phyloP scores from a whole-genome alignment of 2,888 invertebrate genomes.

The Watsonalla binaria region DNA sequence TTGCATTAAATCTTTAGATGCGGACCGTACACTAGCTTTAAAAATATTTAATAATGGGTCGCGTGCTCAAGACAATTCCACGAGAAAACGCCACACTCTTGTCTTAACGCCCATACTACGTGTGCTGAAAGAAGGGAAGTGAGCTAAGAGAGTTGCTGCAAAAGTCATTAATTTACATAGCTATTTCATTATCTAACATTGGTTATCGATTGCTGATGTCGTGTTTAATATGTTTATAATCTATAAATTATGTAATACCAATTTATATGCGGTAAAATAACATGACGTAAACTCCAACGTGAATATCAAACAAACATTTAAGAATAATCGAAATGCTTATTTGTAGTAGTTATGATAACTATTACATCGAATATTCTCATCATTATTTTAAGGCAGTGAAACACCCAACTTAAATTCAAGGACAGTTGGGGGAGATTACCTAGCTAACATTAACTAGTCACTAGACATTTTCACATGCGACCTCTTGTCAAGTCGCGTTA shows the following conservation, averaged over 20 bases:
- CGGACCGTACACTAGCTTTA: too few relatives aligned
- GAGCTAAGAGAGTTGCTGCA: constrained; percentile 42
- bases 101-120: too few relatives aligned
- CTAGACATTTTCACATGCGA: constrained; percentile 74
- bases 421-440: constrained; percentile 77
- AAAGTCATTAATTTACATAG: constrained; percentile 29
- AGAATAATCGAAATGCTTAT: constrained; percentile 62
- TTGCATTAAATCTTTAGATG: too few relatives aligned
- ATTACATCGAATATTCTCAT: constrained; percentile 63
- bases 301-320: constrained; percentile 10
- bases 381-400: constrained; percentile 78
- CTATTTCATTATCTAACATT: constrained; percentile 25
- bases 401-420: constrained; percentile 77
- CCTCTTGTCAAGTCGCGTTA: constrained; percentile 70
- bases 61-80: too few relatives aligned
- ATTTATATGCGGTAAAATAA: too few relatives aligned
- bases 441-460: constrained; percentile 76
- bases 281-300: too few relatives aligned
- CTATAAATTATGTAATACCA: not conserved
- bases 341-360: constrained; percentile 68
- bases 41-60: too few relatives aligned
- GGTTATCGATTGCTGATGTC: constrained; percentile 23
- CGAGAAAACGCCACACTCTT: too few relatives aligned
- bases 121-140: constrained; percentile 28
- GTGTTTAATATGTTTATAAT: constrained; percentile 14